Conservation (phyloP, 2,113 vertebrate species). For the Bubalus kerabau region DNA sequence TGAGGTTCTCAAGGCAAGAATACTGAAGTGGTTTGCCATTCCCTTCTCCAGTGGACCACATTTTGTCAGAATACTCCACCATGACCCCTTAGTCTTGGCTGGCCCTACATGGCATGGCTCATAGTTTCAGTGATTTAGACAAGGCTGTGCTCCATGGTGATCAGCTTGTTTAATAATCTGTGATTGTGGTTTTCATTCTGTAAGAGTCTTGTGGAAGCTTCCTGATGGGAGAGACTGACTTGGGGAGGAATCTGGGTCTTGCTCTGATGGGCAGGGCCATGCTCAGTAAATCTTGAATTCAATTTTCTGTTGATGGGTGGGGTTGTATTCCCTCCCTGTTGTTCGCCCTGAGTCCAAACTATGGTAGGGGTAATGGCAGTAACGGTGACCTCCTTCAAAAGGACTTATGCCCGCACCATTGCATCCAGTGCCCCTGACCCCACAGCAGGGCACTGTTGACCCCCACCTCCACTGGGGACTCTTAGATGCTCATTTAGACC, state of each 20-base stretch:
- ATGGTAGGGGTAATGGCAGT: neutral
- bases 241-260: neutral
- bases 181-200: neutral
- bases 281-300: neutral
- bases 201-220: neutral
- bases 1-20: neutral
- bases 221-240: neutral
- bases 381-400: neutral
- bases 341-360: neutral
- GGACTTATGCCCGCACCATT: fast-evolving
- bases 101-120: neutral
- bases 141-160: neutral
- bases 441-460: neutral
- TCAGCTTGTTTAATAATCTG: neutral
- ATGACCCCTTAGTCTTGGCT: neutral
- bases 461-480: neutral
- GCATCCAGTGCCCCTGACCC: neutral
- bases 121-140: neutral
- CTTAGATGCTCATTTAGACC: neutral
- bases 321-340: neutral
- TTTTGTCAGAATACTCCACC: neutral
- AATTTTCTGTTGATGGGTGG: neutral
- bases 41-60: neutral
- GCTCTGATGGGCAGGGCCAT: neutral
- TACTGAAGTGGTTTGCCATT: neutral